Conservation (phyloP, 2,113 vertebrate genomes). For the Cyprinodon tularosa region DNA sequence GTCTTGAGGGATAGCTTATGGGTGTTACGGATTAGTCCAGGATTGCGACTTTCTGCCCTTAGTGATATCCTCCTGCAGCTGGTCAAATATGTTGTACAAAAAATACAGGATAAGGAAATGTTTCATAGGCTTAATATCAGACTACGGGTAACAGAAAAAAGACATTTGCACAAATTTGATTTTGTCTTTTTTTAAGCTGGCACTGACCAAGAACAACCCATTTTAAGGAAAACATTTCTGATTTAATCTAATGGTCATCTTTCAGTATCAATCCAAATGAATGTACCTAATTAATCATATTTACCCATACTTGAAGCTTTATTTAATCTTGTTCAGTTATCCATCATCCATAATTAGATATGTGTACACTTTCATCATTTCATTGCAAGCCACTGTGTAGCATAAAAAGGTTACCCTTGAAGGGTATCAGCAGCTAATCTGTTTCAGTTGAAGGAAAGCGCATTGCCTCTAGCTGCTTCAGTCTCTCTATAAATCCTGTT, state of each 20-base stretch:
- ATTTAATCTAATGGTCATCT: neutral
- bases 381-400: neutral
- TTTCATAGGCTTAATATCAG: slow-evolving; percentile 31
- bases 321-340: neutral
- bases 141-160: slow-evolving; percentile 3
- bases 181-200: slow-evolving; percentile 22
- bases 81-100: slow-evolving; percentile 33
- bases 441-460: neutral
- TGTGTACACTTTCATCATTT: neutral
- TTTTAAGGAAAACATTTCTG: neutral
- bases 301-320: neutral
- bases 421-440: neutral
- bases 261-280: neutral
- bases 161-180: neutral
- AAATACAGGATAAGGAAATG: slow-evolving; percentile 23
- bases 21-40: slow-evolving; percentile 61
- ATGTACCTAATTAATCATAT: neutral
- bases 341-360: neutral
- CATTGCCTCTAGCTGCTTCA: no score
- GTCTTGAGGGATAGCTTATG: slow-evolving; percentile 56
- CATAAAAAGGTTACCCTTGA: neutral
- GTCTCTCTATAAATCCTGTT: neutral
- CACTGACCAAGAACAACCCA: neutral
- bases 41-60: slow-evolving; percentile 35
- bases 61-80: slow-evolving; percentile 29